Evolutionary conservation across 2,797 vertebrate genomes (phyloP).

Genomic region (Melanotaenia trifasciata): DNA sequence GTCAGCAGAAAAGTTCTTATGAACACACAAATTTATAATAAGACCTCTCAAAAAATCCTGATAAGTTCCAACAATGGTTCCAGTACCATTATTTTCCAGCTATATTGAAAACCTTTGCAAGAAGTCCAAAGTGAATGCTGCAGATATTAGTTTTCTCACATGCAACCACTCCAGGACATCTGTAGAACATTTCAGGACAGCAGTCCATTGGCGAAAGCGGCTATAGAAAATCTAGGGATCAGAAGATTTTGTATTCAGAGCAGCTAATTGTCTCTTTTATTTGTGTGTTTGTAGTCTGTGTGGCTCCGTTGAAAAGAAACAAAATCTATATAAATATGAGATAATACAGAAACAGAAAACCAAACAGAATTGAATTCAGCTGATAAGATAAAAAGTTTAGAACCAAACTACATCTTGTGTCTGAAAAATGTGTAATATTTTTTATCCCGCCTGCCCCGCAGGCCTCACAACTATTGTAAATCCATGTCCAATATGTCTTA

Average conservation of each 20-base stretch:
- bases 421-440: background rate
- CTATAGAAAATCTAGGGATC: background rate
- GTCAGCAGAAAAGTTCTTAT: background rate
- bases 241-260: background rate
- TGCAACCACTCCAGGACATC: background rate
- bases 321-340: background rate
- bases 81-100: background rate
- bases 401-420: background rate
- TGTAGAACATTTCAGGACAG: background rate
- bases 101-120: background rate
- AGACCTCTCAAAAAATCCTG: background rate
- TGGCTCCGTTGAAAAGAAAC: background rate
- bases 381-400: background rate
- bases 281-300: background rate
- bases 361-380: background rate
- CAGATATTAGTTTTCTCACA: background rate
- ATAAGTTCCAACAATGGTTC: background rate
- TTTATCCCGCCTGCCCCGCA: background rate
- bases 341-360: background rate
- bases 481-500: slow-evolving; percentile 24
- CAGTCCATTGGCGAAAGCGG: background rate
- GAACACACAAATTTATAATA: background rate
- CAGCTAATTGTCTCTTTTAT: background rate
- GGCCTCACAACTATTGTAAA: slow-evolving; percentile 3
- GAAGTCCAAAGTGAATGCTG: background rate